A percentile compares a stretch with the other conserved stretches of the same genome.
These are phyloP conservation scores for Dryococelus australis DNA, from an alignment of 2,888 invertebrate genomes.

Conservation along the genomic window DNA sequence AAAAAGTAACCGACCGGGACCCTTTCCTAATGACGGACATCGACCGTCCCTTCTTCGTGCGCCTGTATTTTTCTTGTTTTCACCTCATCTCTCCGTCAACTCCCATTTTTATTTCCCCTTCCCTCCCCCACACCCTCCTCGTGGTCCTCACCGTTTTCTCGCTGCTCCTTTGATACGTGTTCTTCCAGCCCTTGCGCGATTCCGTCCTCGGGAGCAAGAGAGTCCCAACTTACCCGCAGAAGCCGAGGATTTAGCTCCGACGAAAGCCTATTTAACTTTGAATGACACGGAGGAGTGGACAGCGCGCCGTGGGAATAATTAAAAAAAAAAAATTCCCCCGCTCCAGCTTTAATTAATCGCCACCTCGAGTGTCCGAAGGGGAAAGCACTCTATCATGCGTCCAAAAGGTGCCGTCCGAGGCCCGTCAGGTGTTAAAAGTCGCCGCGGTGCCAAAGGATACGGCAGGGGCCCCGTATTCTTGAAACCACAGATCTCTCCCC, in stretches of 20 bases:
- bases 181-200: background rate
- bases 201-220: background rate
- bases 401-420: background rate
- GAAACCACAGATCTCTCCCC: background rate
- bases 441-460: background rate
- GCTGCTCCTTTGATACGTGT: background rate
- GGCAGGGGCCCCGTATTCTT: background rate
- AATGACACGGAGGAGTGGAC: background rate
- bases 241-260: background rate
- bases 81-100: conserved; percentile 35
- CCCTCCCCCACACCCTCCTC: background rate
- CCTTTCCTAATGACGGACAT: background rate
- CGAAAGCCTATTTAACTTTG: background rate
- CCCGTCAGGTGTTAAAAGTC: background rate
- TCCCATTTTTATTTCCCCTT: background rate
- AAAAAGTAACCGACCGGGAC: background rate
- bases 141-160: background rate
- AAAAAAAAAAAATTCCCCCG: background rate
- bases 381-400: background rate
- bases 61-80: conserved; percentile 41
- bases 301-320: background rate
- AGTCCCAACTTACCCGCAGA: background rate
- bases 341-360: background rate
- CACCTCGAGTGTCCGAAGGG: background rate
- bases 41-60: background rate